Evolutionary conservation across 2,797 vertebrate species (phyloP).

Genomic region (Coilia nasus): DNA sequence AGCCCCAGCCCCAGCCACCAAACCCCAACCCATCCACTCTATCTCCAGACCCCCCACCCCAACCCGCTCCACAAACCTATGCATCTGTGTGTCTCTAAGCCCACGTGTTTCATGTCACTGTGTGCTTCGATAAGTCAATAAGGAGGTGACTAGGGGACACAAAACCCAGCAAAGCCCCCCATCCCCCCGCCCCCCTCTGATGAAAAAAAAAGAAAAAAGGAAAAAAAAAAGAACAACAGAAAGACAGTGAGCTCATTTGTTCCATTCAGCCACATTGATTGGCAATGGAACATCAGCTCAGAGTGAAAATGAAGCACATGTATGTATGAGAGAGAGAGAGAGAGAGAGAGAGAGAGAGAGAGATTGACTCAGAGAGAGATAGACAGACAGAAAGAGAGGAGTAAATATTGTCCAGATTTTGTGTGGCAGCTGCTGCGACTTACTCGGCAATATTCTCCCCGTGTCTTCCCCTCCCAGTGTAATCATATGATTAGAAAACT

Average conservation of each 20-base stretch:
- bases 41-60: neutral
- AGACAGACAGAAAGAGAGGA: neutral
- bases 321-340: neutral
- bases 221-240: neutral
- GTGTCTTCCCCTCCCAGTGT: conserved; percentile 69
- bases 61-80: neutral
- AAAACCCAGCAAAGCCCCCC: conserved; percentile 28
- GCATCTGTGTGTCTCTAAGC: neutral
- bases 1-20: neutral
- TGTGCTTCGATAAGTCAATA: conserved; percentile 26
- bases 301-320: conserved; percentile 7
- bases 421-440: conserved; percentile 51
- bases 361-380: neutral
- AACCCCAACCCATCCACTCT: neutral
- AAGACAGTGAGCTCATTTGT: conserved; percentile 19
- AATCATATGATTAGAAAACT: conserved; percentile 74
- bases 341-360: neutral
- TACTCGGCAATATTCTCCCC: conserved; percentile 48
- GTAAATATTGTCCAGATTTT: conserved; percentile 36
- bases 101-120: conserved; percentile 18
- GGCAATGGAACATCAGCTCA: neutral
- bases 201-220: neutral
- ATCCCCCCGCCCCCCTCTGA: conserved; percentile 16
- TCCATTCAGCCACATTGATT: conserved; percentile 20
- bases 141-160: conserved; percentile 19